Conservation (phyloP, 1,140 invertebrate genomes). For the Ips nitidus region DNA sequence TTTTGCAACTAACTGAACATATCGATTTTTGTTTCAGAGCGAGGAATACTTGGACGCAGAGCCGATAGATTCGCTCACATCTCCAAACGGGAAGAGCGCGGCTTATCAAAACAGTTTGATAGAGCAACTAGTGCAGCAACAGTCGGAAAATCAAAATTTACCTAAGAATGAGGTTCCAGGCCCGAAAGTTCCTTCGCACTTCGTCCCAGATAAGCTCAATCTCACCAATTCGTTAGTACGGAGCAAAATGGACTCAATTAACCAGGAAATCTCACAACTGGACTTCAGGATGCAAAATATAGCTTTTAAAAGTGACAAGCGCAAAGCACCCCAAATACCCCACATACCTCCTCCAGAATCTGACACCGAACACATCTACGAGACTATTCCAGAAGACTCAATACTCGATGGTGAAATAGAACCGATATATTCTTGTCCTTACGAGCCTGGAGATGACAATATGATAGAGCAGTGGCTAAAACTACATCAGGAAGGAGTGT, state of each 20-base stretch:
- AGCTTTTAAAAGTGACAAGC: conserved; percentile 46
- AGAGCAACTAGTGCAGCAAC: conserved; percentile 56
- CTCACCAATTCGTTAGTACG: conserved; percentile 48
- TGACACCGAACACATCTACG: conserved; percentile 67
- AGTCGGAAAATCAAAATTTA: conserved; percentile 46
- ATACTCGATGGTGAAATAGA: conserved; percentile 59
- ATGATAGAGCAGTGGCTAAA: conserved; percentile 49
- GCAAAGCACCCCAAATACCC: conserved; percentile 43
- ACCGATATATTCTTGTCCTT: conserved; percentile 67
- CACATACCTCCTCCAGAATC: conserved; percentile 46
- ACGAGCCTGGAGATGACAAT: conserved; percentile 56
- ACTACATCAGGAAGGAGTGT: conserved; percentile 49
- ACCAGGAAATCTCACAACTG: conserved; percentile 49
- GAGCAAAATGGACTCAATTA: conserved; percentile 49
- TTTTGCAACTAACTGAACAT: not conserved
- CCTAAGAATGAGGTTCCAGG: conserved; percentile 41
- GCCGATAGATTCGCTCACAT: conserved; percentile 36
- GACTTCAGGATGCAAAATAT: conserved; percentile 51
- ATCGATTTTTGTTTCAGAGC: conserved; percentile 37
- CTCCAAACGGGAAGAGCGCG: conserved; percentile 46
- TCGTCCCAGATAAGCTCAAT: conserved; percentile 45
- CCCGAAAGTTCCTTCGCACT: conserved; percentile 45
- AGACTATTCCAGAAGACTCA: conserved; percentile 63
- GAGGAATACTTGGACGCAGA: conserved; percentile 46
- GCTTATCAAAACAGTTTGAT: conserved; percentile 60